Base-by-base conservation (phyloP, 2,888 invertebrate species). In the Lithosia quadra region DNA sequence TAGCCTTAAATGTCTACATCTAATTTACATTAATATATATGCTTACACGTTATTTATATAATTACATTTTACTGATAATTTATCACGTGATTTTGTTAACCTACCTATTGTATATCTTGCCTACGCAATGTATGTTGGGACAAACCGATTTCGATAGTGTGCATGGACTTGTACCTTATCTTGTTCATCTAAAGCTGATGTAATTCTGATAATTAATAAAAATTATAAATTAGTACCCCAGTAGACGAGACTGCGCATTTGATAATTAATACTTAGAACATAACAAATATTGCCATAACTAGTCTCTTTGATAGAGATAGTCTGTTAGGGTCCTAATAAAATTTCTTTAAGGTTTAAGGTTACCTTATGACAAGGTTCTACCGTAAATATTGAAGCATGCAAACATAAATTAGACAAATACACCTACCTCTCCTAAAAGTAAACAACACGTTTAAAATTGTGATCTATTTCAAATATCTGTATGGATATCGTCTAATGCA, bases 11-110 rank as follows among this genome's bases (percentile, higher is more conserved):
- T 77, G 78, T 82, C 74, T 85, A 86, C 69, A 76, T 75, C 82
- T 88, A 87, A 78, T 89, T 89, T 90, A 92, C 86, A 90, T 85
- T 87, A 84, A 82, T 81, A 81, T 81, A 81, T 85, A 82, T 67
- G 73, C 79, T 74, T 81, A 81, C 65, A 74, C 71, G 73, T 72
- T 82, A 79, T 86, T 88, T 88, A 89, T 79, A 87, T 85, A 88
- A 85, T 84, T 87, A 91, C 82, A 89, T 83, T 89, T 89, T 83
- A 89, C 84, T 89, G 87, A 87, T 88, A 89, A 81, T 90, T 90
- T 92, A 93, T 94, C 93, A 93, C 93, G 93, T 93, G 91, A 92
- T 91, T 90, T 86, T 87, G 86, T 89, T 87, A 90, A 84, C 75
- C 88, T 91, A 90, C 81, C 84, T 79, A 84, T 79, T 83, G 81